These are phyloP conservation scores for Brienomyrus brachyistius DNA, from an alignment of 2,113 vertebrate genomes.

Conservation along the genomic window DNA sequence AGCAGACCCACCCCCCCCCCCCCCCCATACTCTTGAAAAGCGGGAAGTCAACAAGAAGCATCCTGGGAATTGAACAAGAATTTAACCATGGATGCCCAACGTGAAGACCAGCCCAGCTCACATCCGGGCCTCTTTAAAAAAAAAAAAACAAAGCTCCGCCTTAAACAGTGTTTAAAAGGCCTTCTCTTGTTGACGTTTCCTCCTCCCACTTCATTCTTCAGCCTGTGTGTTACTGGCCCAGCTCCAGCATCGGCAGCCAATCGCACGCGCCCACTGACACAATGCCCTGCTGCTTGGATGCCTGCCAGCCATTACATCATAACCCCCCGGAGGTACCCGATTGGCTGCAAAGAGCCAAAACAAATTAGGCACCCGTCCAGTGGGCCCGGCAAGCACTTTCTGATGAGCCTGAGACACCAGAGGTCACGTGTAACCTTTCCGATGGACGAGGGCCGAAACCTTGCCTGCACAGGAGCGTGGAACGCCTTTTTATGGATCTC, in stretches of 20 bases:
- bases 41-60: neutral
- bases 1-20: neutral
- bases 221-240: conserved; percentile 41
- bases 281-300: conserved; percentile 51
- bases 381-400: conserved; percentile 43
- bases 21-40: neutral
- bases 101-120: neutral
- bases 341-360: conserved; percentile 55
- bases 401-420: conserved; percentile 36
- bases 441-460: neutral
- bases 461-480: neutral
- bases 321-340: conserved; percentile 44
- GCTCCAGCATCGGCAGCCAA: conserved; percentile 49
- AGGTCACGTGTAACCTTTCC: conserved; percentile 27
- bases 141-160: conserved; percentile 31
- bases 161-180: conserved; percentile 40
- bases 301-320: conserved; percentile 60
- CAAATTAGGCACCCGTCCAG: conserved; percentile 63
- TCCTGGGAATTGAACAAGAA: neutral
- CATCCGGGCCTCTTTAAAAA: conserved; percentile 28
- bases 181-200: conserved; percentile 29
- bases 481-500: conserved; percentile 30
- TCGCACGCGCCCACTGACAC: conserved; percentile 50
- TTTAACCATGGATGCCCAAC: neutral
- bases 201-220: conserved; percentile 31